Conservation (phyloP, 2,888 invertebrate genomes). For the Habroteleia sp. region DNA sequence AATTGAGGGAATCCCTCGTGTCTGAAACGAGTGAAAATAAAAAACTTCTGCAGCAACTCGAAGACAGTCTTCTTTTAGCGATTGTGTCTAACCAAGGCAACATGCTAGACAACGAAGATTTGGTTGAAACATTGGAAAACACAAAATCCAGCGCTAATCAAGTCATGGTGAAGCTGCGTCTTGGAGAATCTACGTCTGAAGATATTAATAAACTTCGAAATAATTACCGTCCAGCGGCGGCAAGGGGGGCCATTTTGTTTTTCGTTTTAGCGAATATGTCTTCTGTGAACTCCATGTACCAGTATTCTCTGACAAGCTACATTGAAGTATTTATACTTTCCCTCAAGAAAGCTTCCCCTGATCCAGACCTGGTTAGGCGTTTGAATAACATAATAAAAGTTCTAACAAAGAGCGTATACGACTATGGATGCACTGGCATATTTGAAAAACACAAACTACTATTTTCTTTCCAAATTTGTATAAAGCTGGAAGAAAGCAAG, state of each 20-base stretch:
- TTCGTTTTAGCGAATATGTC: constrained; percentile 96
- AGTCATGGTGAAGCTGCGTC: constrained; percentile 88
- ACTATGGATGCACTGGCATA: constrained; percentile 95
- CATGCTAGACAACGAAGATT: constrained; percentile 95
- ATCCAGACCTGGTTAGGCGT: constrained; percentile 88
- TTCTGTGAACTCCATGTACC: constrained; percentile 94
- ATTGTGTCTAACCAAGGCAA: constrained; percentile 93
- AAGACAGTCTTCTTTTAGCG: constrained; percentile 92
- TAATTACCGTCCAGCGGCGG: constrained; percentile 92
- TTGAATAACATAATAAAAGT: constrained; percentile 91
- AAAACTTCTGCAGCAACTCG: constrained; percentile 89
- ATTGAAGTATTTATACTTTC: constrained; percentile 92
- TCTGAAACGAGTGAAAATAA: constrained; percentile 93
- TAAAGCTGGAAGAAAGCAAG: constrained; percentile 89
- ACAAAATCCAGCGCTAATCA: constrained; percentile 93
- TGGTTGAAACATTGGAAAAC: constrained; percentile 92
- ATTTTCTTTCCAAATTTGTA: constrained; percentile 95
- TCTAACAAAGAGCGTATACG: constrained; percentile 93
- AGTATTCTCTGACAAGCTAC: constrained; percentile 93
- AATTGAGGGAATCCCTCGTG: constrained; percentile 91
- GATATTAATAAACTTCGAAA: constrained; percentile 93
- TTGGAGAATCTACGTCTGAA: constrained; percentile 88
- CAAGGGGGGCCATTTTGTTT: constrained; percentile 93
- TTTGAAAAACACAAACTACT: constrained; percentile 95
- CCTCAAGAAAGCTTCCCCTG: constrained; percentile 90